phyloP scores from a whole-genome alignment of 2,113 vertebrate species.

The Nesoenas mayeri region DNA sequence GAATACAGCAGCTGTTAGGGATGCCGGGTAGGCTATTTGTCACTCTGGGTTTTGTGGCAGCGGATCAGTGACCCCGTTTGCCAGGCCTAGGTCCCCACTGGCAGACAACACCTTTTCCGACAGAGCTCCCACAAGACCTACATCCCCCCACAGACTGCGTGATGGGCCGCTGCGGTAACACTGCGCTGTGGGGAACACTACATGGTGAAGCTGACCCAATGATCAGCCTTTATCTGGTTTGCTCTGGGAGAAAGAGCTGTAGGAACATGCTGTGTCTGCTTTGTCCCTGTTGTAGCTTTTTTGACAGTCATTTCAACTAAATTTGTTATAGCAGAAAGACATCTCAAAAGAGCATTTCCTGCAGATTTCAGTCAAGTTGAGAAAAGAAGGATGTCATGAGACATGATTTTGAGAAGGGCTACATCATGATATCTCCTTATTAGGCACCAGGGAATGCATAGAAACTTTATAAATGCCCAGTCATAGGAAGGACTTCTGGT shows the following conservation, averaged over 20 bases:
- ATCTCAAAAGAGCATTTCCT: not conserved
- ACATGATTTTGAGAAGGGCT: not conserved
- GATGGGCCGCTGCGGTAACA: not conserved
- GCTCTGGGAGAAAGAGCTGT: not conserved
- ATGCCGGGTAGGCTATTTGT: not conserved
- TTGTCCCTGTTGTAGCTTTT: not conserved
- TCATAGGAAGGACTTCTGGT: not conserved
- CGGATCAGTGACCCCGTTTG: not conserved
- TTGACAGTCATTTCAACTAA: not conserved
- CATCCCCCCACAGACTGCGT: not conserved
- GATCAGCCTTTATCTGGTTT: not conserved
- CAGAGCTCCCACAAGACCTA: not conserved
- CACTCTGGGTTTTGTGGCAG: not conserved
- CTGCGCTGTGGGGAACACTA: fast-evolving
- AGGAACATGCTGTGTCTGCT: not conserved
- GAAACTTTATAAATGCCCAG: not conserved
- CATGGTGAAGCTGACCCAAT: not conserved
- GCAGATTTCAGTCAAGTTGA: not conserved
- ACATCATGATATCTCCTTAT: not conserved
- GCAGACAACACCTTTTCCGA: not conserved
- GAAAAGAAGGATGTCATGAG: not conserved
- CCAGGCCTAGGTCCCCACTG: not conserved
- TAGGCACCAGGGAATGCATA: not conserved
- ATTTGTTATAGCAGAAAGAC: not conserved
- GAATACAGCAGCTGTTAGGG: not conserved